Conservation (phyloP, 2,888 invertebrate genomes). For the Hypselothyrea guttata region DNA sequence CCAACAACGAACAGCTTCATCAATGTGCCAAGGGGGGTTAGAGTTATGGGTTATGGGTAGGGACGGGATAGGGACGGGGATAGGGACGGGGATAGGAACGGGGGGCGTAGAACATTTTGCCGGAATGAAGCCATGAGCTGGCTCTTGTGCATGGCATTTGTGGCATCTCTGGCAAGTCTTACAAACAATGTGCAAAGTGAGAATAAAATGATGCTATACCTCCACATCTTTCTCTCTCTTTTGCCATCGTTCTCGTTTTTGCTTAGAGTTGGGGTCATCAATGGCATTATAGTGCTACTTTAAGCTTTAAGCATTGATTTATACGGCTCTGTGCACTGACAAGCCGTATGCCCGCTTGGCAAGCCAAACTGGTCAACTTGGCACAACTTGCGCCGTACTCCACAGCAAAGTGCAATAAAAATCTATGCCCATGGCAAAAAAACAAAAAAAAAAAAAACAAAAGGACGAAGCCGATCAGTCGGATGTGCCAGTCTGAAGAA, state of each 20-base stretch:
- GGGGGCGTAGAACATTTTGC: slow-evolving; percentile 26
- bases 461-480: no score
- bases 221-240: neutral
- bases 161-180: slow-evolving; percentile 57
- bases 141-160: slow-evolving; percentile 48
- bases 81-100: slow-evolving; percentile 1
- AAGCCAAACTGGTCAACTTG: slow-evolving; percentile 64
- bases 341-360: slow-evolving; percentile 72
- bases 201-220: slow-evolving; percentile 47
- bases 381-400: slow-evolving; percentile 43
- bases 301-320: slow-evolving; percentile 76
- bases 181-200: slow-evolving; percentile 60
- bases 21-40: slow-evolving; percentile 35
- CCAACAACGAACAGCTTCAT: slow-evolving; percentile 63
- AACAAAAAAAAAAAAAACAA: no score
- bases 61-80: neutral
- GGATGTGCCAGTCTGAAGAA: no score
- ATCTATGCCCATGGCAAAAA: slow-evolving; percentile 59
- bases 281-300: slow-evolving; percentile 34
- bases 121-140: slow-evolving; percentile 54
- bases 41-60: no score
- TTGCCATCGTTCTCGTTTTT: neutral
- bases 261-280: slow-evolving; percentile 20
- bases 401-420: slow-evolving; percentile 63
- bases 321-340: slow-evolving; percentile 58